Base-by-base conservation (phyloP, 2,888 invertebrate genomes). In the Elegia similella region DNA sequence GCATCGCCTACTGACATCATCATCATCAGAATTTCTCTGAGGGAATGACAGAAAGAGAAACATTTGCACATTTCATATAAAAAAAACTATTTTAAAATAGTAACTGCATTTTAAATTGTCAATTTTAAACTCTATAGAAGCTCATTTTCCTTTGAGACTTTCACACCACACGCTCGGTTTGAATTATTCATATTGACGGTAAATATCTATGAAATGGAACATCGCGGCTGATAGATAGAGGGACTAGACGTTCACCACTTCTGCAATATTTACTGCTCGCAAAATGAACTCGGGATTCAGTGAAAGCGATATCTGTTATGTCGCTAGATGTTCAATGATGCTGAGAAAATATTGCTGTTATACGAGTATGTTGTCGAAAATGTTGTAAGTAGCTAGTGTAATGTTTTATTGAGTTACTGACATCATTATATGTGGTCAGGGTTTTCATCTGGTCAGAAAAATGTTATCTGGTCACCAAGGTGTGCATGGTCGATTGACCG, bases 131-230 rank as follows among this genome's bases (percentile, higher is more conserved):
- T 79, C 74, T 78, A 81, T 80, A 81, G 81, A 72, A 75, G 76
- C 75, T 76, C 78, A 80, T 79, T 82, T 82, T 84, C 76, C 86
- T 87, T 88, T 86, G 86, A 84, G 82, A 78, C 80, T 84, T 83
- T 84, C 80, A 73, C 80, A 75, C 81, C 78, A 76, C 80, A 76
- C 78, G 78, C 76, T 77, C 60, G 60, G 70, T 73, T 72, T 87
- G 86, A 86, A 87, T 88, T 84, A 88, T 87, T 88, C 86, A 88
- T 88, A 76, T 68, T 73, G 72, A 72, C 73, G 69, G 77, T 76
- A 82, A 82, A 84, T 84, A 81, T 81, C 82, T 82, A 80, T 79
- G 77, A 80, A 81, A 80, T 80, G 75, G 76, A 80, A 77, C 74
- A 75, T 75, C 73, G 64, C 68, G 72, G 65, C 66, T 74, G 73